phyloP scores from a whole-genome alignment of 2,113 vertebrate genomes.

The Otis tarda region DNA sequence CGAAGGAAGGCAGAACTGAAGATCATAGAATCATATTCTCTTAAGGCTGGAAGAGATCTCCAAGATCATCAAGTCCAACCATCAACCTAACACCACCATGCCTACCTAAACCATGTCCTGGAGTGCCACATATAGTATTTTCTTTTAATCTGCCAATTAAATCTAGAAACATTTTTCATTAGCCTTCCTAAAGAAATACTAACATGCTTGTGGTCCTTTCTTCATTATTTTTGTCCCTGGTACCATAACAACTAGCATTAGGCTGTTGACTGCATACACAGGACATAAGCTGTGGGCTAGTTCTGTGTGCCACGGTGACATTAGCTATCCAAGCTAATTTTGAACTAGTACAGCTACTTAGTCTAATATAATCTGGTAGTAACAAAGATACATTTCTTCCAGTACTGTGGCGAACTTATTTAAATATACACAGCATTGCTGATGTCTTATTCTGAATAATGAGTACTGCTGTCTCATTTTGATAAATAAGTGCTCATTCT shows the following conservation, averaged over 20 bases:
- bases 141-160: neutral
- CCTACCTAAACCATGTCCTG: too few relatives aligned
- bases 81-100: too few relatives aligned
- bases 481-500: neutral
- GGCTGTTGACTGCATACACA: neutral
- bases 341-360: neutral
- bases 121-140: neutral
- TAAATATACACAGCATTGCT: accelerated
- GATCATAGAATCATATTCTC: neutral
- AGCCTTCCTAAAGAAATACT: neutral
- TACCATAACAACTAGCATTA: neutral
- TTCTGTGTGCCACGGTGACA: neutral
- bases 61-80: too few relatives aligned
- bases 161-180: neutral
- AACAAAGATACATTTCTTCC: neutral
- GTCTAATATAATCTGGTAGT: neutral
- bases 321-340: neutral
- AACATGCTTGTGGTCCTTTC: neutral
- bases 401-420: neutral
- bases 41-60: too few relatives aligned
- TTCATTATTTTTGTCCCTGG: neutral
- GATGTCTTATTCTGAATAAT: neutral
- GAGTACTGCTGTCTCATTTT: neutral
- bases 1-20: neutral
- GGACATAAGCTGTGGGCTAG: neutral